Evolutionary conservation across 2,888 invertebrate species (phyloP), one percentile per base, ranked within the genome.

Genomic region (Scaptodrosophila latifasciaeformis): DNA sequence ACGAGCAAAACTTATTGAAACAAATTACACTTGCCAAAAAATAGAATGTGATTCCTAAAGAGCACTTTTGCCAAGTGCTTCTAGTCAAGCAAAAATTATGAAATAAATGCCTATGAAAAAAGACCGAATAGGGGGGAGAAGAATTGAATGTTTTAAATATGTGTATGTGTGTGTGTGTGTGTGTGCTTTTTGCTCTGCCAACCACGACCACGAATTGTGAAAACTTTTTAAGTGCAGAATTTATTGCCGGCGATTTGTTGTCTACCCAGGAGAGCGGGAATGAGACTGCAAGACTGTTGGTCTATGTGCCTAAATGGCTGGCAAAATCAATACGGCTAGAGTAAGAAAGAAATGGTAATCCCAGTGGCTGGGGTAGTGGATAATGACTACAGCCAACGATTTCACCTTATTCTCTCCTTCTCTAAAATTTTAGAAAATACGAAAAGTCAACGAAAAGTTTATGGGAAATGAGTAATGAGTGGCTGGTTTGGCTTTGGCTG

Each of bases 151-250:
- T 10, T 10, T 21, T 17, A 21, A 19, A 21, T n/a, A n/a, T n/a
- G n/a, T n/a, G n/a, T n/a, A n/a, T n/a, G n/a, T n/a, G n/a, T n/a
- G n/a, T n/a, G n/a, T n/a, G n/a, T n/a, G n/a, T n/a, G n/a, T n/a
- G n/a, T n/a, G n/a, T n/a, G n/a, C n/a, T n/a, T n/a, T n/a, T n/a
- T n/a, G n/a, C n/a, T n/a, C n/a, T n/a, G n/a, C n/a, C n/a, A n/a
- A n/a, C n/a, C n/a, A n/a, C n/a, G n/a, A n/a, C n/a, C n/a, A 13
- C 34, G 19, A 49, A 31, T 42, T 64, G 43, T 68, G 60, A 56
- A 70, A 75, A 78, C 65, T 78, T 75, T 70, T 78, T 78, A 75
- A 75, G 76, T 71, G 63, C 79, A 75, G 56, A 75, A 75, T 78
- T 75, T 75, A 75, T 75, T 59, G 76, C 76, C 56, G 59, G 68